phyloP scores from a whole-genome alignment of 2,888 invertebrate genomes.

The Entomobrya proxima region DNA sequence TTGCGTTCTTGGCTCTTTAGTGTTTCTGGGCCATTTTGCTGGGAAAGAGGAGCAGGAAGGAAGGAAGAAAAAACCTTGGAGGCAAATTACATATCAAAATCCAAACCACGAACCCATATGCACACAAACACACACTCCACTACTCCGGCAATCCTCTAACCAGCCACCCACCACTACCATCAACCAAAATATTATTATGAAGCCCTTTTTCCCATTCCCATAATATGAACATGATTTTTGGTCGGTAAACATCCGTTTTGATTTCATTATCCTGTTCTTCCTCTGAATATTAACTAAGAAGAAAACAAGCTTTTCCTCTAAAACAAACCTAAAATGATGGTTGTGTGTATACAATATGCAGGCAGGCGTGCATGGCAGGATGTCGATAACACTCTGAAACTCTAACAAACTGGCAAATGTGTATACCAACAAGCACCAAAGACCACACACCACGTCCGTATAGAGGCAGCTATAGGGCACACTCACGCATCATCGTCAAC shows the following conservation, averaged over 20 bases:
- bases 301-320: neutral
- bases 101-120: conserved; percentile 5
- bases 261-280: conserved; percentile 26
- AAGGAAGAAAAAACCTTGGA: neutral
- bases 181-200: no score
- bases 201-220: neutral
- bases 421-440: neutral
- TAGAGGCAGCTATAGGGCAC: no score
- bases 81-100: conserved; percentile 19
- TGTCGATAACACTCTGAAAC: conserved; percentile 18
- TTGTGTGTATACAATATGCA: neutral
- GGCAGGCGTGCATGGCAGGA: neutral
- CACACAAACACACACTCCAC: neutral
- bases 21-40: neutral
- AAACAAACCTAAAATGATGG: neutral
- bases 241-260: conserved; percentile 40
- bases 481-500: neutral
- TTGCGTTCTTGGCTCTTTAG: neutral
- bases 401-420: neutral
- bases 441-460: neutral
- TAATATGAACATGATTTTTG: conserved; percentile 11
- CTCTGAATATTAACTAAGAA: conserved; percentile 22
- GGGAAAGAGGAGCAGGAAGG: neutral
- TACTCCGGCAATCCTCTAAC: neutral
- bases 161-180: no score